These are phyloP conservation scores for Ascaphus truei DNA, from an alignment of 2,113 vertebrate genomes.

Conservation along the genomic window DNA sequence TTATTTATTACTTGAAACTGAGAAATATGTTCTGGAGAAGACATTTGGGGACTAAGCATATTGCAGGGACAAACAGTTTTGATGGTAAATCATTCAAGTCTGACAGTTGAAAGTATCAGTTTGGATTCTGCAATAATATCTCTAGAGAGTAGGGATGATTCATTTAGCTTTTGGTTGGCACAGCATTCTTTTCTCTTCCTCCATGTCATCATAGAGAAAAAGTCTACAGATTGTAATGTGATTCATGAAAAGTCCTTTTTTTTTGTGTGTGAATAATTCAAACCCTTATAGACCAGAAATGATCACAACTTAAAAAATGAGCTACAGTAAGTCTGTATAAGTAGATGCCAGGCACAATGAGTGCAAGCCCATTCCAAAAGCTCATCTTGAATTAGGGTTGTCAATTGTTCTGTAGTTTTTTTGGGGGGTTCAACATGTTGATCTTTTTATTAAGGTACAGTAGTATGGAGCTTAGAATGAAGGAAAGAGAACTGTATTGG, in stretches of 20 bases:
- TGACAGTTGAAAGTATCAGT: slow-evolving; percentile 14
- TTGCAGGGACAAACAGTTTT: neutral
- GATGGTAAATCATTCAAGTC: slow-evolving; percentile 24
- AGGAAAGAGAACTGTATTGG: too few relatives aligned
- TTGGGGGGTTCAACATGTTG: too few relatives aligned
- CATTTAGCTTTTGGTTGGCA: slow-evolving; percentile 14
- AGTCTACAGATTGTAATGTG: neutral
- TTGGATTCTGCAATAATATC: slow-evolving; percentile 12
- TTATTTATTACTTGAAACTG: too few relatives aligned
- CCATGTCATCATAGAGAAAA: neutral
- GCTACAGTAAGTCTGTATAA: neutral
- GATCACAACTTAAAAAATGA: neutral
- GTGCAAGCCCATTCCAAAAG: neutral
- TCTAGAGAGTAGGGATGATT: slow-evolving; percentile 6
- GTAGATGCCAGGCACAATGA: neutral
- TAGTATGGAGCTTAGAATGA: too few relatives aligned
- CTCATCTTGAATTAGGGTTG: too few relatives aligned
- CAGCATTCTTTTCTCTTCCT: neutral
- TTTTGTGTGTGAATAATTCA: too few relatives aligned
- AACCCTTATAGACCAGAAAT: neutral
- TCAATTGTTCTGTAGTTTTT: too few relatives aligned
- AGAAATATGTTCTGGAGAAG: neutral
- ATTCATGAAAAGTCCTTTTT: too few relatives aligned
- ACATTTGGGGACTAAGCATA: neutral
- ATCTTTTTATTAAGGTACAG: too few relatives aligned